Evolutionary conservation across 2,888 invertebrate genomes (phyloP), one percentile per base, ranked within the genome.

Genomic region (Drosophila melanosoma): DNA sequence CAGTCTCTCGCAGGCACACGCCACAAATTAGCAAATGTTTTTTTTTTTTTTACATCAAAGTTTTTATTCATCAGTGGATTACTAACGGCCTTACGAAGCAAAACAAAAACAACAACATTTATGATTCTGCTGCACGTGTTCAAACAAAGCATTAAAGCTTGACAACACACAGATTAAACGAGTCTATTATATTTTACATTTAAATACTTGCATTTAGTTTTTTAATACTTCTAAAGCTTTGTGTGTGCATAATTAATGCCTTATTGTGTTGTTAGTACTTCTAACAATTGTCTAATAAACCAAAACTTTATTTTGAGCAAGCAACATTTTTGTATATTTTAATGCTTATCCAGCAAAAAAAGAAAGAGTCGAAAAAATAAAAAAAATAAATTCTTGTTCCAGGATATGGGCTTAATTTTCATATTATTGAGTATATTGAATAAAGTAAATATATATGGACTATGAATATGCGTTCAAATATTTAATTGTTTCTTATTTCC

Each of bases 91-190:
- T n/a, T n/a, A 59, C 59, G 57, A 77, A 70, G 68, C 66, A 58
- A 58, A 73, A 66, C 42, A 63, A 49, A 32, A 38, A 20, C 10
- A 6, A 64, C 8, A 58, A 57, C 52, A 49, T 66, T 70, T 71
- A 77, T 74, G 82, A 76, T 79, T 87, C 66, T 65, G 65, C 59
- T 72, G 83, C 72, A 83, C 83, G 83, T 88, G 83, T 69, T 75
- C 75, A 75, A 82, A 78, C 78, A 86, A 82, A 78, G 54, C 65
- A 58, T 35, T 52, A 61, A 63, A 59, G 48, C 48, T 62, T 23
- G 7, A 26, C 60, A 54, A 49, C 20, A 29, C 26, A 63, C 48
- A 26, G 15, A 20, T 20, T 12, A 53, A 53, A 36, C 36, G 36
- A 12, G 36, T 54, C n/a, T 48, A 35, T 26, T 23, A 10, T 20